phyloP scores from a whole-genome alignment of 2,113 vertebrate species.

The Glaucidium brasilianum region DNA sequence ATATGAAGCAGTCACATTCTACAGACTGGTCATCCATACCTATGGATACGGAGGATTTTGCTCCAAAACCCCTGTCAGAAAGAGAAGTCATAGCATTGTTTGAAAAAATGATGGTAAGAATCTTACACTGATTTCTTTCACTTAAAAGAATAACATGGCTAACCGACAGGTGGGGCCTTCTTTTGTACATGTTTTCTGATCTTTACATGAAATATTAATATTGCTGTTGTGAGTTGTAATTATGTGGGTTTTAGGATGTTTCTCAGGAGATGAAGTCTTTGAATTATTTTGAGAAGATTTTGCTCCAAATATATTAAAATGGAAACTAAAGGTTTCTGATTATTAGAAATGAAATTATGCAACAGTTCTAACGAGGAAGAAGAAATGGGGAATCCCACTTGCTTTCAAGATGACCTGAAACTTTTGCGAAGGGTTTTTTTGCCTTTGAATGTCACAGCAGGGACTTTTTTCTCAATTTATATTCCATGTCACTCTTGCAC shows the following conservation, averaged over 20 bases:
- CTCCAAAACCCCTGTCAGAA: slow-evolving; percentile 21
- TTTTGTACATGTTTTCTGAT: not conserved
- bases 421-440: not conserved
- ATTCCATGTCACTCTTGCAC: not conserved
- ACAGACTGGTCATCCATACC: slow-evolving; percentile 16
- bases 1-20: slow-evolving; percentile 46
- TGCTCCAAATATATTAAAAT: not conserved
- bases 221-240: not conserved
- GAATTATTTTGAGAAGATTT: not conserved
- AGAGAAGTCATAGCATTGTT: slow-evolving; percentile 47
- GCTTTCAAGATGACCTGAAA: not conserved
- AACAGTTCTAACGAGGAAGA: not conserved
- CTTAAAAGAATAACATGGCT: not conserved
- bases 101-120: slow-evolving; percentile 67
- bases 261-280: not conserved
- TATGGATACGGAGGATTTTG: not conserved
- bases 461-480: not conserved
- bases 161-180: not conserved
- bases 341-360: not conserved
- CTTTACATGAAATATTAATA: not conserved
- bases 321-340: not conserved
- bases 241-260: not conserved
- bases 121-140: not conserved
- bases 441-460: not conserved
- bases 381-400: not conserved